These are phyloP conservation scores for Batillaria attramentaria DNA, from an alignment of 1,140 invertebrate genomes.

Conservation along the genomic window DNA sequence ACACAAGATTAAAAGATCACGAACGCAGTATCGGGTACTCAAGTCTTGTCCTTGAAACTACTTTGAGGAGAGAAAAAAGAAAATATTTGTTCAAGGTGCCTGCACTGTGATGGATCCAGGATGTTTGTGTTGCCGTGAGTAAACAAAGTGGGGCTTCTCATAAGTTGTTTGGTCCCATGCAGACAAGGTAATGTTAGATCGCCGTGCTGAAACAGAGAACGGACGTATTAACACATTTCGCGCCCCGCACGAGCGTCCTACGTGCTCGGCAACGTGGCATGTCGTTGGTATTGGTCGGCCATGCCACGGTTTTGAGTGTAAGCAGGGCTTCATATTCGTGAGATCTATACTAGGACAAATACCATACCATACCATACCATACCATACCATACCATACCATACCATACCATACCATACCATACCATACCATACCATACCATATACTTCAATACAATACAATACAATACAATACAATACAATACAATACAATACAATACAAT, in stretches of 20 bases:
- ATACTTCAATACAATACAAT: slow-evolving; percentile 30
- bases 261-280: background rate
- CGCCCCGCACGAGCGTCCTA: background rate
- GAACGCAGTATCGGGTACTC: no score
- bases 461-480: slow-evolving; percentile 41
- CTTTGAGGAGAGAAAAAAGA: no score
- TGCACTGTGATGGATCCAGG: no score
- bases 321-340: no score
- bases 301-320: background rate
- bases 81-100: no score
- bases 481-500: slow-evolving; percentile 34
- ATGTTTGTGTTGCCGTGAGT: no score
- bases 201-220: background rate
- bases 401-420: slow-evolving; percentile 55
- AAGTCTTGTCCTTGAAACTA: no score
- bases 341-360: slow-evolving; percentile 29
- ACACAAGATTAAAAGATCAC: no score
- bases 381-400: slow-evolving; percentile 47
- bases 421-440: slow-evolving; percentile 50
- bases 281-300: background rate
- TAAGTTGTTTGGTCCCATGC: background rate
- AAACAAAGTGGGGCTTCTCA: no score
- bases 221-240: background rate
- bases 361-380: slow-evolving; percentile 50
- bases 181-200: background rate